phyloP scores from a whole-genome alignment of 2,888 invertebrate genomes.

The Drosophila formosana region DNA sequence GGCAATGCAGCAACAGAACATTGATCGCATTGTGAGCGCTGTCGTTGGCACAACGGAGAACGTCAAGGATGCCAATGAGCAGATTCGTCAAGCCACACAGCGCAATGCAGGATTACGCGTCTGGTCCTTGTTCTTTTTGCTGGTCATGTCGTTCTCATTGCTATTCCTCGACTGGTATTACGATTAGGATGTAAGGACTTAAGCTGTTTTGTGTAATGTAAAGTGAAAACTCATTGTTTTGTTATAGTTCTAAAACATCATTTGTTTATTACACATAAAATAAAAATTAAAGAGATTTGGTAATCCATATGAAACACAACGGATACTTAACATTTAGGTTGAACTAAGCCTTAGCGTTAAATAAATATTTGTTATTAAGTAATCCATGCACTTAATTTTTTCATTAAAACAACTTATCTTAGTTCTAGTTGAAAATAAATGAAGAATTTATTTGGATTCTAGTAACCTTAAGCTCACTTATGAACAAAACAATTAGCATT shows the following conservation, averaged over 20 bases:
- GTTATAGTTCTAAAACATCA: conserved; percentile 58
- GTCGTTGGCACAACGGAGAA: conserved; percentile 97
- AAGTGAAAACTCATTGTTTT: conserved; percentile 45
- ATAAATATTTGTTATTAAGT: conserved; percentile 25
- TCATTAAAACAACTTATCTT: neutral
- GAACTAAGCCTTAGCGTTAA: neutral
- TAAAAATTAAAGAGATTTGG: conserved; percentile 38
- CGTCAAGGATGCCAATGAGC: conserved; percentile 98
- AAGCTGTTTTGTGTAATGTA: conserved; percentile 29
- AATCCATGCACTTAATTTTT: neutral
- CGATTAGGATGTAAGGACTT: conserved; percentile 86
- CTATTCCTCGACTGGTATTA: conserved; percentile 99
- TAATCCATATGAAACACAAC: conserved; percentile 12
- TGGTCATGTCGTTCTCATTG: conserved; percentile 97
- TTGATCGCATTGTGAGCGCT: conserved; percentile 94
- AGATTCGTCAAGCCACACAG: conserved; percentile 98
- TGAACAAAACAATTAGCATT: neutral
- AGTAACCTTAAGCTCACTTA: conserved; percentile 6
- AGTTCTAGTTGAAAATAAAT: neutral
- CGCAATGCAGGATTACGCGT: conserved; percentile 97
- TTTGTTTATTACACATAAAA: conserved; percentile 52
- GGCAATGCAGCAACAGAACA: conserved; percentile 96
- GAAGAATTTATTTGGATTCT: neutral
- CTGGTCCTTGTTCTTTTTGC: conserved; percentile 96
- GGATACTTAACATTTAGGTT: neutral